Evolutionary conservation across 1,140 invertebrate genomes (phyloP), one percentile per base, ranked within the genome.

Genomic region (Pseudomyrmex flavicornis): DNA sequence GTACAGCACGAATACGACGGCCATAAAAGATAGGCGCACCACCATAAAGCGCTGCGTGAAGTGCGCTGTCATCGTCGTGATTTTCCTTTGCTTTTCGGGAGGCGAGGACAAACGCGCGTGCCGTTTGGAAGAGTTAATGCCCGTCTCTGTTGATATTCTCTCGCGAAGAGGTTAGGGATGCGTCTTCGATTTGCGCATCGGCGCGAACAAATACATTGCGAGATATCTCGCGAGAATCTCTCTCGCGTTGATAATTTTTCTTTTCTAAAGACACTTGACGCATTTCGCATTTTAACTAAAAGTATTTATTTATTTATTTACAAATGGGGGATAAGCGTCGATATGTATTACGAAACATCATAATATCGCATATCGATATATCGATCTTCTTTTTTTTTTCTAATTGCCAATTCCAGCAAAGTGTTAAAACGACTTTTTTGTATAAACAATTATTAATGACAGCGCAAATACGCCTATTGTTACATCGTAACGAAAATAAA

Each of bases 1-100:
- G 73, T 86, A 70, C 59, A 68, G 85, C 85, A 87, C 82, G 83
- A 83, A 86, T 83, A 86, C 80, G 80, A 86, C 83, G 74, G 68
- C 54, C 73, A 61, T 86, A 85, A 86, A 87, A 85, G 85, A 87
- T 86, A 83, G 86, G 35, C 35, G 4, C 35, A 35, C 79, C 84
- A 69, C 85, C 54, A 63, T 87, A 87, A 87, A 87, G 75, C 52
- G 35, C 17, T 54, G 86, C 54, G 50, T 35, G 54, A 77, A 77
- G 74, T 52, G 72, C 70, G 54, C 72, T 58, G 70, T 74, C 85
- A 79, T 69, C 63, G 26, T 68, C 15, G 35, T 61, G 80, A 73
- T 73, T 77, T 69, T n/a, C 22, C 17, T 77, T 56, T 22, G 56
- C 46, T 68, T 52, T 44, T 86, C 59, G 75, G 17, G 17, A 17